A percentile compares a stretch with the other conserved stretches of the same genome.
Evolutionary conservation across 2,888 invertebrate species (phyloP).

Genomic region (Ferrisia virgata): DNA sequence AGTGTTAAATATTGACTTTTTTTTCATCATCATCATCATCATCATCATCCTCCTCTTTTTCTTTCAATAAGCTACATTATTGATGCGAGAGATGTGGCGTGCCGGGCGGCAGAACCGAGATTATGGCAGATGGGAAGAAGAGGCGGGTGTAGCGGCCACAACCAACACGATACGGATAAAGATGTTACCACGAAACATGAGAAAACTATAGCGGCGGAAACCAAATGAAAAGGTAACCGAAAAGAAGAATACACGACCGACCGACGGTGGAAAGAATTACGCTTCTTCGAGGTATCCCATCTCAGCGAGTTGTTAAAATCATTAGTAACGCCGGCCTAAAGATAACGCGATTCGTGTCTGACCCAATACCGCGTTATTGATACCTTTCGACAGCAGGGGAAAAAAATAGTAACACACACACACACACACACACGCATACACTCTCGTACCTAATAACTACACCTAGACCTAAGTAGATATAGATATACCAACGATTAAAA

Average conservation of each 20-base stretch:
- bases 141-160: not conserved
- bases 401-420: not conserved
- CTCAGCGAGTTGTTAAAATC: conserved; percentile 38
- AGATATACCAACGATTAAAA: too few relatives aligned
- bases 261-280: not conserved
- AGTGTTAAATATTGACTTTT: conserved; percentile 28
- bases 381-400: not conserved
- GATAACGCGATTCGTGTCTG: conserved; percentile 40
- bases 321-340: conserved; percentile 43
- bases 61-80: not conserved
- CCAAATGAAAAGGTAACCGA: conserved; percentile 37
- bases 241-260: not conserved
- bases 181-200: conserved; percentile 27
- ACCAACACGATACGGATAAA: not conserved
- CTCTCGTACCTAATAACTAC: too few relatives aligned
- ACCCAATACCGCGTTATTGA: conserved; percentile 21
- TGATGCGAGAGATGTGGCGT: not conserved
- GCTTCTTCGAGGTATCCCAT: not conserved
- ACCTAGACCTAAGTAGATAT: too few relatives aligned
- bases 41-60: not conserved
- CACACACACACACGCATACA: too few relatives aligned
- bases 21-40: not conserved
- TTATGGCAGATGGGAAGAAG: not conserved
- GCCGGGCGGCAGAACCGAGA: too few relatives aligned
- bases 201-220: conserved; percentile 30